Evolutionary conservation across 2,113 vertebrate genomes (phyloP), one percentile per base, ranked within the genome.

Genomic region (Notarius lentiginosus): DNA sequence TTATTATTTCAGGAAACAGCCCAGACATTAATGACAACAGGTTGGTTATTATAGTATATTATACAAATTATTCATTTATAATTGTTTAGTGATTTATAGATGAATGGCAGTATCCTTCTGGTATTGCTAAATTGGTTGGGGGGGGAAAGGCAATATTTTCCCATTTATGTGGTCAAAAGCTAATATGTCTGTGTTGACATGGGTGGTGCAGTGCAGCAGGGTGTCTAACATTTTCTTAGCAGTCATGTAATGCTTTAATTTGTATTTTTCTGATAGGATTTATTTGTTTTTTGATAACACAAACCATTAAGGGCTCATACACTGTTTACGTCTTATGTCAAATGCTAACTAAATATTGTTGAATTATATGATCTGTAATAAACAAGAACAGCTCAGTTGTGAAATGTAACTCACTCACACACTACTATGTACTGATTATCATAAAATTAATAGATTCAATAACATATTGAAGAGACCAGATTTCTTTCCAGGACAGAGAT

Each of bases 1-100:
- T 89, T 14, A 87, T 76, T 88, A 41, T 87, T 63, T 83, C 91
- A 97, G 97, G 96, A 90, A 97, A 97, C 89, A 94, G 94, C 77
- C 96, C 96, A 95, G 97, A 97, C 91, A 97, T 97, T 94, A 97
- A 97, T 88, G 97, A 98, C 91, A 98, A 97, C 93, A 96, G 97
- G 97, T 98, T 77, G 91, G 22, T 41, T 80, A 12, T 14, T 63
- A 49, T 75, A 24, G 9, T 27, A 3, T 18, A 65, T n/a, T 82
- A 72, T 72, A 34, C 8, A 17, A 34, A 70, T 70, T 14, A 68
- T 5, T 66, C 30, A 70, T 34, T 34, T 72, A 9, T 47, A 18
- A 7, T 27, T 72, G 34, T 41, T 41, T 8, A 41, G 30, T 70
- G 14, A 34, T 70, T 27, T 70, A 15, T 12, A 66, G n/a, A 20